Evolutionary conservation across 2,113 vertebrate genomes (phyloP).

Genomic region (Zosterops hypoxanthus): DNA sequence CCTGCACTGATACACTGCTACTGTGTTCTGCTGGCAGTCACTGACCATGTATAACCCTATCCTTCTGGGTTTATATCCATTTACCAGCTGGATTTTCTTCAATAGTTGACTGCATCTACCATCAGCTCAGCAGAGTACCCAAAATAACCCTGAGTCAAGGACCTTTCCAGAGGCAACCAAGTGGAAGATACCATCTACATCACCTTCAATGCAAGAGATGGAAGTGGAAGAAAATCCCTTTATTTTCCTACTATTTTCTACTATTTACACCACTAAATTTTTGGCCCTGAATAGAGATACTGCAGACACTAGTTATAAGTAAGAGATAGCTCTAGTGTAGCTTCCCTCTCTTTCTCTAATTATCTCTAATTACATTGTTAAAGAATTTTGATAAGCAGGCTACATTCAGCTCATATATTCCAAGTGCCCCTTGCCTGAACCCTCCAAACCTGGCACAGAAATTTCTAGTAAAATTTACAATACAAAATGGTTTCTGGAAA

Average conservation of each 20-base stretch:
- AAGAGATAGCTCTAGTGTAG: background rate
- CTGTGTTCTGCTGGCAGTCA: background rate
- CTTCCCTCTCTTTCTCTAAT: background rate
- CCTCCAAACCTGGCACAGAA: slow-evolving; percentile 51
- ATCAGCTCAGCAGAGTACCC: background rate
- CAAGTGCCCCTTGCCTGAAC: slow-evolving; percentile 12
- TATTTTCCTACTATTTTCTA: background rate
- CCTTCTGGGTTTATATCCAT: background rate
- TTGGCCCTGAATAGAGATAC: background rate
- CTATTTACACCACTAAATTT: background rate
- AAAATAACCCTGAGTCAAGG: background rate
- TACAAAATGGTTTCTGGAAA: slow-evolving; percentile 55
- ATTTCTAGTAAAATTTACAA: slow-evolving; percentile 50
- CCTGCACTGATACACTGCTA: background rate
- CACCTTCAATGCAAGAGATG: background rate
- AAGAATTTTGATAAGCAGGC: background rate
- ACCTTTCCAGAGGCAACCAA: background rate
- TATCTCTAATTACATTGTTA: background rate
- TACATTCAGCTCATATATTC: background rate
- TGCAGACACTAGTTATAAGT: background rate
- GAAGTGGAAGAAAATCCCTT: background rate
- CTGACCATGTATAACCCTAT: background rate
- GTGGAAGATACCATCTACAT: background rate
- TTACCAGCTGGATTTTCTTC: background rate
- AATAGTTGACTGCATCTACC: background rate